These are phyloP conservation scores for Empis stercorea DNA, from an alignment of 2,888 invertebrate species.

Conservation along the genomic window DNA sequence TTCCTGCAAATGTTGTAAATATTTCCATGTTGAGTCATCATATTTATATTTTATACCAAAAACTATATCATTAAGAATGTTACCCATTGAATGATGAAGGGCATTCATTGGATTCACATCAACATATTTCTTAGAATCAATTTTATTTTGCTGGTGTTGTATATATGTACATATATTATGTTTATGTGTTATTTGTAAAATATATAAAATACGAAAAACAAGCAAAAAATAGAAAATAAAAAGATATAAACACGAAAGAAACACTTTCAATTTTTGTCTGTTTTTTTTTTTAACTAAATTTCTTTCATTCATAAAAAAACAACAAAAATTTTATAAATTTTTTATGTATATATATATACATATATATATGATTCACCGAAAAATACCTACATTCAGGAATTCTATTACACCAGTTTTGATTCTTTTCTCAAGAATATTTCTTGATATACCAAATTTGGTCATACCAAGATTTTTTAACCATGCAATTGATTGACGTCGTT, in stretches of 20 bases:
- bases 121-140: constrained; percentile 22
- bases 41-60: constrained; percentile 60
- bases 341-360: no score
- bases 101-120: constrained; percentile 28
- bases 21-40: constrained; percentile 61
- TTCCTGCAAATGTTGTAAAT: constrained; percentile 65
- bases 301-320: neutral
- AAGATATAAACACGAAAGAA: neutral
- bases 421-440: constrained; percentile 49
- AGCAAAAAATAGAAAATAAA: neutral
- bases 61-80: constrained; percentile 61
- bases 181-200: constrained; percentile 4
- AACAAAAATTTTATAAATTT: no score
- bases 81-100: constrained; percentile 55
- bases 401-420: constrained; percentile 50
- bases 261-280: neutral
- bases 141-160: no score
- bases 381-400: constrained; percentile 39
- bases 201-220: neutral
- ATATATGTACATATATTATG: no score
- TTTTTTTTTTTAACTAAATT: neutral
- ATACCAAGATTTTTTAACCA: constrained; percentile 63
- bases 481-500: constrained; percentile 57
- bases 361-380: no score
- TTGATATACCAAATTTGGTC: constrained; percentile 48